A percentile compares a stretch with the other conserved stretches of the same genome.
Conservation (phyloP, 1,140 invertebrate species). For the Micrasema minimum region DNA sequence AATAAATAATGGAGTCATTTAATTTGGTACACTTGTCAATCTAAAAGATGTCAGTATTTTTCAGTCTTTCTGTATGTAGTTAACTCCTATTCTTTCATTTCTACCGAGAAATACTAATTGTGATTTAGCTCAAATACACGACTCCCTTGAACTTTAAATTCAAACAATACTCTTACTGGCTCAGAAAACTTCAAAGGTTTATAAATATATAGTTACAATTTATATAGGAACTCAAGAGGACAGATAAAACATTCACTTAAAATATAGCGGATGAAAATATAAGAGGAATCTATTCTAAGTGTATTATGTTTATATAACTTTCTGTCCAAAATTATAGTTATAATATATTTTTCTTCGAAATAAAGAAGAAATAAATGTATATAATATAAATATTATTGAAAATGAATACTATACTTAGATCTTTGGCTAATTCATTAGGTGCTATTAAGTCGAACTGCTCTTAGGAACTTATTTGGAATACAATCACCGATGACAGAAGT, state of each 20-base stretch:
- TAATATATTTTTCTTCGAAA: background rate
- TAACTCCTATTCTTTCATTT: slow-evolving; percentile 49
- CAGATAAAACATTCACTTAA: slow-evolving; percentile 14
- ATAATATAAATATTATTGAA: slow-evolving; percentile 11
- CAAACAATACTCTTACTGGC: no score
- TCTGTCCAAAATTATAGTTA: slow-evolving; percentile 7
- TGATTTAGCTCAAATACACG: slow-evolving; percentile 29
- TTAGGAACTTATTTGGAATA: slow-evolving; percentile 35
- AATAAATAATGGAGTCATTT: slow-evolving; percentile 52
- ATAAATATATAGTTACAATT: slow-evolving; percentile 37
- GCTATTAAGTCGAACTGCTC: slow-evolving; percentile 30
- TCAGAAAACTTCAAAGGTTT: background rate
- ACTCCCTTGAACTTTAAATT: slow-evolving; percentile 18
- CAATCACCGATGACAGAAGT: slow-evolving; percentile 26
- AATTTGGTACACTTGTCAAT: slow-evolving; percentile 52
- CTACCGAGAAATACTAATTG: slow-evolving; percentile 51
- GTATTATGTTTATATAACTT: background rate
- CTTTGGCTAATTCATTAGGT: slow-evolving; percentile 30
- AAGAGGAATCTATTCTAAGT: background rate
- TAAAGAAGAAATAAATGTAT: background rate
- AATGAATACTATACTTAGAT: slow-evolving; percentile 16
- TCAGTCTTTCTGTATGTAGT: slow-evolving; percentile 54
- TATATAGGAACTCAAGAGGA: slow-evolving; percentile 40
- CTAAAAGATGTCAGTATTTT: slow-evolving; percentile 49
- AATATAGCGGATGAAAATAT: background rate